phyloP scores from a whole-genome alignment of 2,113 vertebrate species.

The Aramus guarauna region DNA sequence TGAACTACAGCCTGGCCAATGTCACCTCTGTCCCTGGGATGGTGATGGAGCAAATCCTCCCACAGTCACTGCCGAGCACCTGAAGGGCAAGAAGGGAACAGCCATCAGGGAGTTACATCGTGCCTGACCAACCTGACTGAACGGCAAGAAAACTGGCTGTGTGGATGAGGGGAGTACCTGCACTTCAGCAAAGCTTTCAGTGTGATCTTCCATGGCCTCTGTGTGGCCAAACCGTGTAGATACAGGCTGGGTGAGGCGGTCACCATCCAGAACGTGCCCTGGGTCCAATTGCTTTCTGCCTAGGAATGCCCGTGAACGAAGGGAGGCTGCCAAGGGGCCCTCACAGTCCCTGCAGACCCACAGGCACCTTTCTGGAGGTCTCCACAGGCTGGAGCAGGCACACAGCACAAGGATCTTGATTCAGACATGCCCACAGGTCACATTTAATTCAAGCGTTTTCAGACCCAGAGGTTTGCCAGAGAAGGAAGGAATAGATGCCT shows the following conservation, averaged over 20 bases:
- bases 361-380: not conserved
- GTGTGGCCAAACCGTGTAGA: not conserved
- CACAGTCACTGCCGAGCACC: not conserved
- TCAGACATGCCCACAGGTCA: rapidly evolving
- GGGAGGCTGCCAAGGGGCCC: not conserved
- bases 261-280: not conserved
- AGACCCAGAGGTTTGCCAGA: not conserved
- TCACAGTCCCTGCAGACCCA: not conserved
- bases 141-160: no score
- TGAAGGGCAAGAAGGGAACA: not conserved
- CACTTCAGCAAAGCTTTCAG: not conserved
- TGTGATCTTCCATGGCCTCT: not conserved
- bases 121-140: no score
- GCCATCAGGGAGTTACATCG: not conserved
- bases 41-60: not conserved
- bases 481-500: not conserved
- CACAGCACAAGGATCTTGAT: not conserved
- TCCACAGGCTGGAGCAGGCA: not conserved
- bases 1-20: not conserved
- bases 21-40: not conserved
- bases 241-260: not conserved
- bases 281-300: not conserved
- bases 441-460: not conserved
- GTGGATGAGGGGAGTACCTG: not conserved
- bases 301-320: not conserved